Evolutionary conservation across 92 coral and sea anemone genomes (phyloP).

Genomic region (Palythoa heliodiscus): DNA sequence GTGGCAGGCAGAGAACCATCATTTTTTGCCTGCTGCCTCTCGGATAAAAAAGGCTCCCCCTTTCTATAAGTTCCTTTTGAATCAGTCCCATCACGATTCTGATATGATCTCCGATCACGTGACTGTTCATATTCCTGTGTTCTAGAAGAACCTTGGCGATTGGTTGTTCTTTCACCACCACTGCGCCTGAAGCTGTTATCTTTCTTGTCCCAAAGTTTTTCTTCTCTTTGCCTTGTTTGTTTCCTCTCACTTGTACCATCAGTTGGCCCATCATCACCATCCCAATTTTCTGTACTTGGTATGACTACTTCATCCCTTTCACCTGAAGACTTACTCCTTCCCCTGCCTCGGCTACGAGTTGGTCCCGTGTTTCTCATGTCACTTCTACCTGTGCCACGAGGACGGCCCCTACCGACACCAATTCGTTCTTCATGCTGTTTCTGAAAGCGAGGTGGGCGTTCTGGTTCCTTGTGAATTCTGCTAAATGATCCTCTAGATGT

Average conservation of each 20-base stretch:
- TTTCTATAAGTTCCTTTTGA: constrained; percentile 65
- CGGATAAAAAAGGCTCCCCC: constrained; percentile 97
- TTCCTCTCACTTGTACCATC: constrained; percentile 38
- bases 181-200: constrained; percentile 13
- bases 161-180: constrained; percentile 26
- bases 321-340: constrained; percentile 60
- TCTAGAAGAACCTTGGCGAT: constrained; percentile 22
- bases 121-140: constrained; percentile 31
- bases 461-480: constrained; percentile 75
- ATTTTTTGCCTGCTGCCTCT: constrained; percentile 99
- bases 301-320: constrained; percentile 48
- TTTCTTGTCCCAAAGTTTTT: constrained; percentile 40
- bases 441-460: constrained; percentile 97
- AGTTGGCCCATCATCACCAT: constrained; percentile 66
- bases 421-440: constrained; percentile 91
- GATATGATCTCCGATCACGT: constrained; percentile 45
- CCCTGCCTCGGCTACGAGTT: constrained; percentile 60
- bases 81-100: constrained; percentile 52
- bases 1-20: constrained; percentile 90
- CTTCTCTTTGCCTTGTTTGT: constrained; percentile 40
- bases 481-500: constrained; percentile 62
- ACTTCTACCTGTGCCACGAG: constrained; percentile 59
- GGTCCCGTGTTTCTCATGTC: constrained; percentile 65
- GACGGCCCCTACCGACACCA: constrained; percentile 66
- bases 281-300: constrained; percentile 96